phyloP scores from a whole-genome alignment of 2,113 vertebrate genomes.

The Cyanocitta stelleri region DNA sequence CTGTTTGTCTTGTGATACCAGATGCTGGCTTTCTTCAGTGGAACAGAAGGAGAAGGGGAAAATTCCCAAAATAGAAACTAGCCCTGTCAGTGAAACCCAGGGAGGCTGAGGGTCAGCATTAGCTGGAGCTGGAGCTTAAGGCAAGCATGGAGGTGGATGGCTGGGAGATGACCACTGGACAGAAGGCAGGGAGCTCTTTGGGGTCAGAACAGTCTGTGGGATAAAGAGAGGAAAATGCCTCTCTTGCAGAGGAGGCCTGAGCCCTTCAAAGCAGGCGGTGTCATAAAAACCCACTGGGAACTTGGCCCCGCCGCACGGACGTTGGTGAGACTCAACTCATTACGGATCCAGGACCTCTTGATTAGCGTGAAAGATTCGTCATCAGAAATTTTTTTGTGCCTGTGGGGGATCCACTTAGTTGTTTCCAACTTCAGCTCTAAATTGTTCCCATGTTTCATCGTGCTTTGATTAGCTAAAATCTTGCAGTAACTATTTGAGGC shows the following conservation, averaged over 20 bases:
- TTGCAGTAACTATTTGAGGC: slow-evolving; percentile 1
- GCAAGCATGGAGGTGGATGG: neutral
- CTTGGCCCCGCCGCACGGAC: neutral
- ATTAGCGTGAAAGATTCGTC: slow-evolving; percentile 27
- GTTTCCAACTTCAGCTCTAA: slow-evolving; percentile 49
- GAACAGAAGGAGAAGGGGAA: neutral
- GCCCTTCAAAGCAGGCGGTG: neutral
- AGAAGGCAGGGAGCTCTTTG: neutral
- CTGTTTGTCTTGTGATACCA: slow-evolving; percentile 23
- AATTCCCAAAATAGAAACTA: slow-evolving; percentile 7
- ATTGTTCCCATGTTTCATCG: slow-evolving; percentile 59
- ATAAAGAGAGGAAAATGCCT: neutral
- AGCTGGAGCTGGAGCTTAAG: neutral
- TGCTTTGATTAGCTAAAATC: slow-evolving; percentile 54
- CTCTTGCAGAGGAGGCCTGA: neutral
- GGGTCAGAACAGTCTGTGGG: neutral
- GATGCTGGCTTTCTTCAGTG: neutral
- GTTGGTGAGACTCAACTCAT: neutral
- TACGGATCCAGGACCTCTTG: neutral
- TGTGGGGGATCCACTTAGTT: slow-evolving; percentile 46
- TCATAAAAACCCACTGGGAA: neutral
- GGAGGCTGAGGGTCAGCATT: neutral
- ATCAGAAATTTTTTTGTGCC: slow-evolving; percentile 7
- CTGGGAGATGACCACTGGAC: neutral
- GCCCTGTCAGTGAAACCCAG: neutral